Percentiles rank a stretch among this genome's conserved stretches.
phyloP scores from a whole-genome alignment of 2,888 invertebrate species.

The Glaucopsyche alexis region DNA sequence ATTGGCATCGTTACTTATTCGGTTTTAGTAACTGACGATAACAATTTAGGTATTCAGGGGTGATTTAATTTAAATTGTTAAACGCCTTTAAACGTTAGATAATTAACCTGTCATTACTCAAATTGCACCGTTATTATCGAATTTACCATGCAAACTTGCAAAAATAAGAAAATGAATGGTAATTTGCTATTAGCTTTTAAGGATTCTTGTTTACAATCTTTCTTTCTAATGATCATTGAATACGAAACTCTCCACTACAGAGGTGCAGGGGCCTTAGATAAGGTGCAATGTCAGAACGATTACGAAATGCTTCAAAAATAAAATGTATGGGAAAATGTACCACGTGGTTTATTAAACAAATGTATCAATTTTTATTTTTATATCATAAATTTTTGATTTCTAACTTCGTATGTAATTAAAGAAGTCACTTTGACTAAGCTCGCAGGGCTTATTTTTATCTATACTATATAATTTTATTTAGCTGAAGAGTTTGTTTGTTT shows the following conservation, averaged over 20 bases:
- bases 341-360: too few species aligned
- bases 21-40: background rate
- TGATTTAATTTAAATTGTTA: conserved; percentile 12
- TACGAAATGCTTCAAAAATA: too few species aligned
- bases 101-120: background rate
- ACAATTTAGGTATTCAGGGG: background rate
- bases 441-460: too few species aligned
- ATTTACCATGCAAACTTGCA: conserved; percentile 1
- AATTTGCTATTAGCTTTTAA: background rate
- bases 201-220: background rate
- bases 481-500: too few species aligned
- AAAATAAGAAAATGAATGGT: background rate
- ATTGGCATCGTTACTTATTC: background rate
- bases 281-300: too few species aligned
- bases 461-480: too few species aligned
- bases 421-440: too few species aligned
- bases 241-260: background rate
- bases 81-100: background rate
- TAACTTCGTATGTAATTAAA: too few species aligned
- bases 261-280: too few species aligned
- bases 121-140: conserved; percentile 2
- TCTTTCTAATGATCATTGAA: background rate
- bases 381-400: too few species aligned
- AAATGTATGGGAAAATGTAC: too few species aligned
- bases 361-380: too few species aligned